A percentile compares a stretch with the other conserved stretches of the same genome.
These are phyloP conservation scores for Smutsia temminckii DNA, from an alignment of 2,797 vertebrate species.

Conservation along the genomic window DNA sequence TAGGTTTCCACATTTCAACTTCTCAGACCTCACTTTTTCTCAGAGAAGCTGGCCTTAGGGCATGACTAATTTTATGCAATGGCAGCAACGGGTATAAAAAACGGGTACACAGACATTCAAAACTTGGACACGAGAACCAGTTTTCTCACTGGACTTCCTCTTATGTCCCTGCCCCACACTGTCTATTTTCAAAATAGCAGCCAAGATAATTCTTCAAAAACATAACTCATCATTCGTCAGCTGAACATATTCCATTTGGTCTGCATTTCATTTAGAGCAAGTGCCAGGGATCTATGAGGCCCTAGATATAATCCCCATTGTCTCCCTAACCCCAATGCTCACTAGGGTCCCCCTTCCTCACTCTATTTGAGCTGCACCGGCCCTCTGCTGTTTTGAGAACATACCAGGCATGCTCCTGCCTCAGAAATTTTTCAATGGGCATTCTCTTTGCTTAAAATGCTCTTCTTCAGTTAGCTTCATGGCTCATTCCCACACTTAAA, in stretches of 20 bases:
- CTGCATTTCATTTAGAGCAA: not conserved
- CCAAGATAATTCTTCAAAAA: not conserved
- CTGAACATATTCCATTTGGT: not conserved
- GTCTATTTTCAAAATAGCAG: conserved; percentile 32
- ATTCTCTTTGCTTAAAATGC: not conserved
- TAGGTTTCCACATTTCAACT: not conserved
- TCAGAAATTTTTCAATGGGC: not conserved
- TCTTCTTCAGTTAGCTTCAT: not conserved
- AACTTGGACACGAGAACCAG: not conserved
- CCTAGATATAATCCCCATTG: not conserved
- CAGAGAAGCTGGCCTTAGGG: conserved; percentile 2
- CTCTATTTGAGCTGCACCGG: not conserved
- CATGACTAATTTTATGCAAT: not conserved
- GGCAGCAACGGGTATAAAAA: not conserved
- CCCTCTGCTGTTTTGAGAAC: not conserved
- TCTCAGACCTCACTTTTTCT: not conserved
- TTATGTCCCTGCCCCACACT: accelerated
- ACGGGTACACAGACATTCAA: not conserved
- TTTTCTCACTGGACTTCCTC: not conserved
- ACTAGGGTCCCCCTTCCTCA: not conserved
- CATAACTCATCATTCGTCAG: not conserved
- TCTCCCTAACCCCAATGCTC: not conserved
- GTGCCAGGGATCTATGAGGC: not conserved
- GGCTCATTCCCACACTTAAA: not conserved
- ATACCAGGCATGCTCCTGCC: not conserved